Conservation (phyloP, 2,888 invertebrate species). For the Chesias legatella region DNA sequence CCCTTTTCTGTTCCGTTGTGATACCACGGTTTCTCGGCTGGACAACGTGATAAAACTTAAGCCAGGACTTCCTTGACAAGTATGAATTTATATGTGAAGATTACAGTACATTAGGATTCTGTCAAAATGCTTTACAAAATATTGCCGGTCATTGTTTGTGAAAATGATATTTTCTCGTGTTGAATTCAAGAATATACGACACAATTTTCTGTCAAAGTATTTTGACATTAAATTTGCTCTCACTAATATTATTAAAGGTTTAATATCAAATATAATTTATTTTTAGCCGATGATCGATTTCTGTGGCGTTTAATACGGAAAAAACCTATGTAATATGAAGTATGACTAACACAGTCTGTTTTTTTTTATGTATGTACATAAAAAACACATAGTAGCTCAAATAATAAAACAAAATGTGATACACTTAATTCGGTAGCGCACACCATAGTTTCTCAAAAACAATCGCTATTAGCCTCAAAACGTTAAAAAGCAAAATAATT, state of each 20-base stretch:
- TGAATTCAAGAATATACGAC: neutral
- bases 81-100: slow-evolving; percentile 49
- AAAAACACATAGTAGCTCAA: too few relatives aligned
- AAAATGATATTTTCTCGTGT: slow-evolving; percentile 1
- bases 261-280: too few relatives aligned
- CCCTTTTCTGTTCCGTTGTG: slow-evolving; percentile 62
- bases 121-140: slow-evolving; percentile 19
- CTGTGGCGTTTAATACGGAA: too few relatives aligned
- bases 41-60: slow-evolving; percentile 56
- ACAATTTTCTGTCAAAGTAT: too few relatives aligned
- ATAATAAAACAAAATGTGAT: too few relatives aligned
- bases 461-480: slow-evolving; percentile 31
- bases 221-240: too few relatives aligned
- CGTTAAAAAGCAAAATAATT: slow-evolving; percentile 49
- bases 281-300: too few relatives aligned
- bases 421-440: too few relatives aligned
- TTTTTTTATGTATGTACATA: too few relatives aligned
- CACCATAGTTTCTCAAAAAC: slow-evolving; percentile 28
- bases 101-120: slow-evolving; percentile 27
- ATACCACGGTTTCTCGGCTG: slow-evolving; percentile 61
- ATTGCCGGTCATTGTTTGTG: slow-evolving; percentile 12
- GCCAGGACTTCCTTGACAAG: slow-evolving; percentile 47
- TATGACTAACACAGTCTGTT: too few relatives aligned
- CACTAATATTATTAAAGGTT: too few relatives aligned
- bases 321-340: too few relatives aligned